Evolutionary conservation across 2,113 vertebrate species (phyloP), one percentile per base, ranked within the genome.

Genomic region (Elephantulus edwardii): DNA sequence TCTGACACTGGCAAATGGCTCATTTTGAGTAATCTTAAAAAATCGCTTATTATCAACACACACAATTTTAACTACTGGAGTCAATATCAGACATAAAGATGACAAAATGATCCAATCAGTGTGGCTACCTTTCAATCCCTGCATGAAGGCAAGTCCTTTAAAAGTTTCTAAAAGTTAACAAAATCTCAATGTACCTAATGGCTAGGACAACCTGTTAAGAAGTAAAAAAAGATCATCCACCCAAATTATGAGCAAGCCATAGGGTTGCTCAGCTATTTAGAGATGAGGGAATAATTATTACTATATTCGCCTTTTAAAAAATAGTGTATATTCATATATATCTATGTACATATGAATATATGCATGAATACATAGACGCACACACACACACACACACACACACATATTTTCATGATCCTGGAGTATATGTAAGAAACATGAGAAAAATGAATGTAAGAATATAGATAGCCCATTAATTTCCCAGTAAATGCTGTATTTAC

Each of bases 21-120:
- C 68, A 44, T 79, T 95, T 81, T 82, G 71, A 75, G 78, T 91
- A 89, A 94, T 88, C 56, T n/a, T 91, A 88, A 91, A n/a, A 91
- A 90, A 90, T 83, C 50, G 60, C 66, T 91, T 93, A 83, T 88
- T 92, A 82, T 50, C 68, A 86, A 90, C 72, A 93, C 71, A 80
- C 28, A 46, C 48, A 58, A 81, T 93, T 94, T 94, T 95, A 92
- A 91, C 84, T 66, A 66, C 72, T 58, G 8, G 33, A 52, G 80
- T 90, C 91, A 76, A 46, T 86, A 54, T 82, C 60, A 85, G 30
- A 84, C 30, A 88, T 75, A 91, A 89, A 89, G 17, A 86, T 54
- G 78, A 90, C 46, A 94, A 74, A 93, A 85, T 66, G 28, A 88
- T 79, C 84, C 60, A 84, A 62, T 84, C 52, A 50, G 0, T 3